Evolutionary conservation across 2,888 invertebrate genomes (phyloP), one percentile per base, ranked within the genome.

Genomic region (Sturmia bella): DNA sequence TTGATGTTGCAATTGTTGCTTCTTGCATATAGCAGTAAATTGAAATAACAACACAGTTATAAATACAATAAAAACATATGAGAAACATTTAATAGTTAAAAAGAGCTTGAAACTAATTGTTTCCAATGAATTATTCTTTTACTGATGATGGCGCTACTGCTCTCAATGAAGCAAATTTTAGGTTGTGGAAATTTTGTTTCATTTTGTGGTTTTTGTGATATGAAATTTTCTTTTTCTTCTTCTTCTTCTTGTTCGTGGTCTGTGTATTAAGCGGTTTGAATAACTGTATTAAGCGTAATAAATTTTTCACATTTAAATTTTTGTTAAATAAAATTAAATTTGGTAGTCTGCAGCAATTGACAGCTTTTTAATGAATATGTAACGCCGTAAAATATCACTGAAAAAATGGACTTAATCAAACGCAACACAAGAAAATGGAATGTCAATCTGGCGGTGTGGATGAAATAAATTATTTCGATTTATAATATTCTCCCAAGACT

Each of bases 41-140:
- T 73, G 32, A 72, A 73, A 66, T 78, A 78, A 78, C 70, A 78
- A 78, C 70, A 72, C 72, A 78, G 64, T 59, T 59, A 78, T 77
- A 78, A 66, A 73, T 73, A 78, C 72, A 78, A 78, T 66, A 59
- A 66, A 72, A 78, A 66, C 66, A 64, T 66, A 59, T 72, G 50
- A n/a, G n/a, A 78, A 68, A 78, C 72, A 66, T 78, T 78, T 24
- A 68, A 45, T 73, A 73, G 52, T 59, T 72, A 64, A 54, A 27
- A 27, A 32, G 57, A 78, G 64, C 59, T 73, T 66, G 41, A 37
- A 52, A 78, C 43, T 50, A 59, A 50, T 64, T 50, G 41, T 63
- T 70, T 66, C 21, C 56, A 78, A 78, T 57, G 59, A 78, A 72
- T 6, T 32, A 61, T 64, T 41, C 19, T 56, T 50, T 70, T 70